Percentiles rank a stretch among this genome's conserved stretches.
phyloP scores from a whole-genome alignment of 1,140 invertebrate genomes.

The Archivesica marissinica region DNA sequence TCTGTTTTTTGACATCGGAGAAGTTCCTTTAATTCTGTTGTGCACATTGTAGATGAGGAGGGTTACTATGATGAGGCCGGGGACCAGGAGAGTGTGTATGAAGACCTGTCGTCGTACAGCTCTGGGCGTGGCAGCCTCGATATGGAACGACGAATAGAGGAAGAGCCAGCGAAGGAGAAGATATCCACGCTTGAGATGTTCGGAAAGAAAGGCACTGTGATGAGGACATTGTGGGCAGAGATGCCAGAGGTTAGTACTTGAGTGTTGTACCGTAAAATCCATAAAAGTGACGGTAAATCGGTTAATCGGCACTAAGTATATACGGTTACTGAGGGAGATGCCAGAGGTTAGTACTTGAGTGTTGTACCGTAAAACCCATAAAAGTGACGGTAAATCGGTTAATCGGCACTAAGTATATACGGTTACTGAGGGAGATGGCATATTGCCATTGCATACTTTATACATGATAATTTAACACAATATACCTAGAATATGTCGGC shows the following conservation, averaged over 20 bases:
- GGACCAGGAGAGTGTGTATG: constrained; percentile 55
- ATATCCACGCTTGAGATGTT: constrained; percentile 70
- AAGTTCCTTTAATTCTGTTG: too few species aligned
- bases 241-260: constrained; percentile 90
- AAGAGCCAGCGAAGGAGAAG: constrained; percentile 40
- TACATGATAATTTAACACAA: too few species aligned
- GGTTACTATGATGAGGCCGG: constrained; percentile 30
- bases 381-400: too few species aligned
- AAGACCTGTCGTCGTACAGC: constrained; percentile 55
- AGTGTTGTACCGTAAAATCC: background rate
- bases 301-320: too few species aligned
- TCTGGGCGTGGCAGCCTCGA: constrained; percentile 22
- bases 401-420: too few species aligned
- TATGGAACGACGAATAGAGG: constrained; percentile 2
- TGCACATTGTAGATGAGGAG: constrained; percentile 57
- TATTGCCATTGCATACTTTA: too few species aligned
- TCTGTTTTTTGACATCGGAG: too few species aligned
- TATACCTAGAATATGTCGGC: too few species aligned
- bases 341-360: constrained; percentile 87
- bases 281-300: too few species aligned
- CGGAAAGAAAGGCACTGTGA: constrained; percentile 73
- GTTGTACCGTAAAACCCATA: background rate
- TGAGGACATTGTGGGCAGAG: constrained; percentile 95
- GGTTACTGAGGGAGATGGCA: too few species aligned
- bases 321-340: too few species aligned